These are phyloP conservation scores for Coracias cyanogaster DNA, from an alignment of 2,797 vertebrate genomes.

Conservation along the genomic window DNA sequence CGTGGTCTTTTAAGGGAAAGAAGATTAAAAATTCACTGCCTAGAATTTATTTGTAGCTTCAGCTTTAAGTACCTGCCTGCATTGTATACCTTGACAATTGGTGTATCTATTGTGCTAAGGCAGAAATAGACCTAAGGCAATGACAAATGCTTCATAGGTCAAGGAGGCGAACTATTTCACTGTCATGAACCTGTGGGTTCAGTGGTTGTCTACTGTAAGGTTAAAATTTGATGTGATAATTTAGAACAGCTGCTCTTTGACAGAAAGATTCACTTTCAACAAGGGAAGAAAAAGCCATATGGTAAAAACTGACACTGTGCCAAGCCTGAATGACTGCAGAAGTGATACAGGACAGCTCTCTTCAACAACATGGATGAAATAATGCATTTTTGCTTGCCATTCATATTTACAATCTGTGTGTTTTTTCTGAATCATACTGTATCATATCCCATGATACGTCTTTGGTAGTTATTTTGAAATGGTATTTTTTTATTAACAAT, in stretches of 20 bases:
- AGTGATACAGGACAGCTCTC: conserved; percentile 53
- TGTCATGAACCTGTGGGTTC: conserved; percentile 30
- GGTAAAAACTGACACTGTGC: conserved; percentile 7
- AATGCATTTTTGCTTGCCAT: not conserved
- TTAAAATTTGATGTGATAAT: conserved; percentile 63
- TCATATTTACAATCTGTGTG: not conserved
- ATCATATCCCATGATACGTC: not conserved
- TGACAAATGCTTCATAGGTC: not conserved
- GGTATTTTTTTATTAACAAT: not conserved
- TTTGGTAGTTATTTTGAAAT: not conserved
- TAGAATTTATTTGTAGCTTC: not conserved
- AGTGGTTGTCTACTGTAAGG: conserved; percentile 44
- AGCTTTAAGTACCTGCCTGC: not conserved
- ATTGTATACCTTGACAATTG: not conserved
- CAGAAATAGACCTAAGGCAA: not conserved
- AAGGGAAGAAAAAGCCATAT: conserved; percentile 49
- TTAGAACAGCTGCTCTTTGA: conserved; percentile 73
- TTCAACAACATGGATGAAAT: not conserved
- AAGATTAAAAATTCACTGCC: not conserved
- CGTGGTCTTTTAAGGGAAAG: not conserved
- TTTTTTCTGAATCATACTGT: not conserved
- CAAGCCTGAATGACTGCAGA: conserved; percentile 22
- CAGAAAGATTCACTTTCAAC: conserved; percentile 63
- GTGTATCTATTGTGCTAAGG: not conserved
- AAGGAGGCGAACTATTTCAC: not conserved